A percentile compares a stretch with the other conserved stretches of the same genome.
phyloP scores from a whole-genome alignment of 2,797 vertebrate species.

The Apodemus agrarius region DNA sequence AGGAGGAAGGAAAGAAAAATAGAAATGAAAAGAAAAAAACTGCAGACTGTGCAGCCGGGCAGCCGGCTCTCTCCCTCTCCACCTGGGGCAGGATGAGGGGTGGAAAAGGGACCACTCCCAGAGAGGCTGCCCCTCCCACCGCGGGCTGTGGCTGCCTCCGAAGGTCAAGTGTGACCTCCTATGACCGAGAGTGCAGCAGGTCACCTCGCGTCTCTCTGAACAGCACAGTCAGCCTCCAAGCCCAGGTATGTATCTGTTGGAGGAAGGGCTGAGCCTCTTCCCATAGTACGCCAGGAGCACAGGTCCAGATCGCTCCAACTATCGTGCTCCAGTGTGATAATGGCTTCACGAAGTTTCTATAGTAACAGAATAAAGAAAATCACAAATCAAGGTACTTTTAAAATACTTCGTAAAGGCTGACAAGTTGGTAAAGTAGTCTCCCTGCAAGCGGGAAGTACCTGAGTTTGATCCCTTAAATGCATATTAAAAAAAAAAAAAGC shows the following conservation, averaged over 20 bases:
- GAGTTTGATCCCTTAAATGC: background rate
- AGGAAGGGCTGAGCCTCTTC: background rate
- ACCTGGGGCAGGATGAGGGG: accelerated
- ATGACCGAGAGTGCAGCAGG: background rate
- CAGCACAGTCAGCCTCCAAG: background rate
- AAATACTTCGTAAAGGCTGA: background rate
- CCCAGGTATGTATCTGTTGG: background rate
- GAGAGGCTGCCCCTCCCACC: background rate
- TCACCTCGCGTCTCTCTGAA: background rate
- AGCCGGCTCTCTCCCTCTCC: background rate
- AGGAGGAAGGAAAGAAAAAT: background rate
- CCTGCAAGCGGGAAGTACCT: background rate
- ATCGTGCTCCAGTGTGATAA: background rate
- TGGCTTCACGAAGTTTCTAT: background rate
- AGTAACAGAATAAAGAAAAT: constrained; percentile 29
- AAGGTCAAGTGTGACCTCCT: background rate
- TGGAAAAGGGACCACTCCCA: background rate
- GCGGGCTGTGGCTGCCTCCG: background rate
- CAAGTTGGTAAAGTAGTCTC: background rate
- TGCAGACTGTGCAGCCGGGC: constrained; percentile 32
- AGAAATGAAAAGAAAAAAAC: background rate
- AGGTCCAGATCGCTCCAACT: background rate
- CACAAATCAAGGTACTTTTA: background rate
- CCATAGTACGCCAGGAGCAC: background rate
- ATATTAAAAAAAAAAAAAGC: background rate